These are phyloP conservation scores for Malthinus flaveolus DNA, from an alignment of 2,888 invertebrate genomes.

Conservation along the genomic window DNA sequence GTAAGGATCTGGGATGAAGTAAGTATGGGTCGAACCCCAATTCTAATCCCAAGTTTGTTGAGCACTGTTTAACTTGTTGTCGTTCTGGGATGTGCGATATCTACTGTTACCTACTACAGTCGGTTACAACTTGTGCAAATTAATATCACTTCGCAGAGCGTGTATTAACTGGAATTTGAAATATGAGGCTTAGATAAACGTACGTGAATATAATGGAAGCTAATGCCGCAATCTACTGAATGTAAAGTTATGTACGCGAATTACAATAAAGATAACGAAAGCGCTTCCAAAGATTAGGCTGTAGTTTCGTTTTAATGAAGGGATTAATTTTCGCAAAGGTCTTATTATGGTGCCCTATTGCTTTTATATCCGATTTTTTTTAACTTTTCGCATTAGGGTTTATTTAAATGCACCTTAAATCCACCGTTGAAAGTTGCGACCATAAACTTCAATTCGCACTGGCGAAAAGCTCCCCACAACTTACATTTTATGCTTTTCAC, in stretches of 20 bases:
- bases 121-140: conserved; percentile 32
- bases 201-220: conserved; percentile 33
- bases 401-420: too few species aligned
- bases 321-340: conserved; percentile 28
- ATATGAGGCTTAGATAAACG: conserved; percentile 37
- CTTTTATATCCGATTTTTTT: not conserved
- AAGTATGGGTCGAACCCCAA: conserved; percentile 16
- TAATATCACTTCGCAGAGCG: conserved; percentile 36
- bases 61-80: conserved; percentile 34
- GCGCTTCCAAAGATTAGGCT: conserved; percentile 29
- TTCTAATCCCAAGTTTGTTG: conserved; percentile 29
- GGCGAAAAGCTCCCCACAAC: too few species aligned
- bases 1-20: conserved; percentile 24
- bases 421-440: too few species aligned
- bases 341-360: conserved; percentile 15
- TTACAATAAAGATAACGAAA: conserved; percentile 31
- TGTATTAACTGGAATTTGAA: conserved; percentile 37
- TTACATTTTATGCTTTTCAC: too few species aligned
- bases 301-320: conserved; percentile 27
- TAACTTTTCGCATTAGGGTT: too few species aligned
- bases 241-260: conserved; percentile 29
- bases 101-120: conserved; percentile 31
- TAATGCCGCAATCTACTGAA: conserved; percentile 30
- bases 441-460: too few species aligned
- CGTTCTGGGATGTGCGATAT: conserved; percentile 36